These are phyloP conservation scores for Aurelia sp. DNA, from an alignment of 30 jellyfish, hydroid and myxozoan genomes.

Conservation along the genomic window DNA sequence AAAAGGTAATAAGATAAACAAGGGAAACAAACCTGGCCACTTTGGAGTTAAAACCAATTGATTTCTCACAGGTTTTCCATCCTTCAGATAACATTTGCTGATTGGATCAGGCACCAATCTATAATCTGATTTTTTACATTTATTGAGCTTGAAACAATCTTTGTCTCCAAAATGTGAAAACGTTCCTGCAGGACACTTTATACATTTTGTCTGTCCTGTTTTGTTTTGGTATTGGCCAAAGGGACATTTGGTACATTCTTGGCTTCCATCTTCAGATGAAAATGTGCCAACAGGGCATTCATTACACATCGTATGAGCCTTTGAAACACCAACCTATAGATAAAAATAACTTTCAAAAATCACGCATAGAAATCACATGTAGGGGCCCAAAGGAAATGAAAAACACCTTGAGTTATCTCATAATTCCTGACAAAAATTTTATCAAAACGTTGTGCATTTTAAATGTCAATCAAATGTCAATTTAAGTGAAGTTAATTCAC, in stretches of 20 bases:
- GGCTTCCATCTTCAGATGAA: slow-evolving; percentile 70
- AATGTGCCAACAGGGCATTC: slow-evolving; percentile 93
- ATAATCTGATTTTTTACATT: slow-evolving; percentile 71
- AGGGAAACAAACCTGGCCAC: slow-evolving; percentile 80
- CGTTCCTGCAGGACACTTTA: slow-evolving; percentile 57
- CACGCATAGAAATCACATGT: too few species aligned
- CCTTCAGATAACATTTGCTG: slow-evolving; percentile 55
- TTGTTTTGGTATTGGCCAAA: slow-evolving; percentile 81
- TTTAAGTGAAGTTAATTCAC: too few species aligned
- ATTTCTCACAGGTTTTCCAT: slow-evolving; percentile 52
- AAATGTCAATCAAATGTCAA: too few species aligned
- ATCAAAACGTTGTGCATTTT: too few species aligned
- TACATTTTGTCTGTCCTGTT: slow-evolving; percentile 81
- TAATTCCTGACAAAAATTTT: too few species aligned
- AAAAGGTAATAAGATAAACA: too few species aligned
- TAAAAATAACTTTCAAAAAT: too few species aligned
- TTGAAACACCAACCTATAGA: slow-evolving; percentile 38
- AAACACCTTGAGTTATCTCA: too few species aligned
- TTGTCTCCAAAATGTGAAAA: slow-evolving; percentile 88
- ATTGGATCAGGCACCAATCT: slow-evolving; percentile 73
- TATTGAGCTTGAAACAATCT: slow-evolving; percentile 59
- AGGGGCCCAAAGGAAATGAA: too few species aligned
- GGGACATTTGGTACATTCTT: slow-evolving; percentile 81
- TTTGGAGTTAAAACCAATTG: slow-evolving; percentile 45
- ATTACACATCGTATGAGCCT: slow-evolving; percentile 40